Percentiles rank a stretch among this genome's conserved stretches.
Conservation (phyloP, 2,888 invertebrate genomes). For the Tetranychus truncatus region DNA sequence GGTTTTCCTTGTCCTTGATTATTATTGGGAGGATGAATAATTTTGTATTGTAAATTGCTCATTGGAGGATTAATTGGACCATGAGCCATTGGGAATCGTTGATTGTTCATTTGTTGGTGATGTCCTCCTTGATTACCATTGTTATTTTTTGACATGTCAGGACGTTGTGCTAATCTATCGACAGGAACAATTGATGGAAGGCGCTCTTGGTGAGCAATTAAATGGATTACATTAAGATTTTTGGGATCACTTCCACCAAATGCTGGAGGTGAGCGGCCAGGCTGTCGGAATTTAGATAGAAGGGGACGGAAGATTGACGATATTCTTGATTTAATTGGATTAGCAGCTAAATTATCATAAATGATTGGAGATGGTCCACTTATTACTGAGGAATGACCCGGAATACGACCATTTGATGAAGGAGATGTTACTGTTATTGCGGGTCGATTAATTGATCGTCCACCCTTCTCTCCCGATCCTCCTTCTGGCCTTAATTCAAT, state of each 20-base stretch:
- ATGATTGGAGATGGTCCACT: constrained; percentile 5
- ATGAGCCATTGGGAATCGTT: not conserved
- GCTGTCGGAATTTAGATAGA: constrained; percentile 1
- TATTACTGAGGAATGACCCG: not conserved
- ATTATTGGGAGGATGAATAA: not conserved
- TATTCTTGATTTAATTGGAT: constrained; percentile 7
- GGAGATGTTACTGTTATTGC: not conserved
- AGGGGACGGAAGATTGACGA: constrained; percentile 6
- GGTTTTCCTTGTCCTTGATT: not conserved
- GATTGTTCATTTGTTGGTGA: constrained; percentile 3
- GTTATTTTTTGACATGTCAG: not conserved
- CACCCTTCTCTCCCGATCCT: not conserved
- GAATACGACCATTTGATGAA: not conserved
- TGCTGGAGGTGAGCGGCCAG: not conserved
- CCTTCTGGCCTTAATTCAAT: not conserved
- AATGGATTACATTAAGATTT: constrained; percentile 13
- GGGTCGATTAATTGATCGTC: not conserved
- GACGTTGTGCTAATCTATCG: constrained; percentile 1
- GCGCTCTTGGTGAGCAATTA: constrained; percentile 10
- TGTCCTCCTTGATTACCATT: not conserved
- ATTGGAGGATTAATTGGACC: not conserved
- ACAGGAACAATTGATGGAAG: constrained; percentile 7
- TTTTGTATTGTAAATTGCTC: constrained; percentile 1
- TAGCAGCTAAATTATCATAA: not conserved
- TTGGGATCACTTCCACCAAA: not conserved